Evolutionary conservation across 2,888 invertebrate species (phyloP).

Genomic region (Diploptera punctata): DNA sequence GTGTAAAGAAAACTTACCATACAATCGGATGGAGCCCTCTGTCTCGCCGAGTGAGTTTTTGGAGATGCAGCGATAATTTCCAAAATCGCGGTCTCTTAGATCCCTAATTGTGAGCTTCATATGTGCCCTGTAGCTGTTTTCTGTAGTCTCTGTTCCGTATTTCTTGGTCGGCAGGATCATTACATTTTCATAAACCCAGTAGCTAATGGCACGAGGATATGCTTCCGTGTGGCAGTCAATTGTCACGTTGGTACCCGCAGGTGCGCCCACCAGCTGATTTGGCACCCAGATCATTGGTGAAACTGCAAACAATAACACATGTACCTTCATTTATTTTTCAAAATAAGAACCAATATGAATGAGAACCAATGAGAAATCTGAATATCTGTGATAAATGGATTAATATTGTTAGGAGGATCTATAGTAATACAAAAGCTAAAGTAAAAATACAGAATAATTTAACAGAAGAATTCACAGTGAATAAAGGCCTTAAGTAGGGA

Average conservation of each 20-base stretch:
- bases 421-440: no score
- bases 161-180: conserved; percentile 91
- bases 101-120: conserved; percentile 89
- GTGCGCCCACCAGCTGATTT: conserved; percentile 91
- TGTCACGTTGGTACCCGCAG: conserved; percentile 88
- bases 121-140: conserved; percentile 87
- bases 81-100: conserved; percentile 84
- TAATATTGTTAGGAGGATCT: no score
- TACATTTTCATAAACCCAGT: conserved; percentile 90
- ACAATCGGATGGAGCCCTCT: conserved; percentile 89
- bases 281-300: conserved; percentile 95
- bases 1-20: no score
- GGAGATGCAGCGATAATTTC: conserved; percentile 91
- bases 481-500: no score
- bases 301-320: conserved; percentile 67
- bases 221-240: conserved; percentile 94
- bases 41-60: conserved; percentile 94
- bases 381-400: no score
- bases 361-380: no score
- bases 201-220: conserved; percentile 89
- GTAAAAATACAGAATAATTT: no score
- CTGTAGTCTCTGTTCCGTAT: conserved; percentile 81
- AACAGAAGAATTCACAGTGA: no score
- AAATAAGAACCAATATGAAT: no score
- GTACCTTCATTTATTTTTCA: no score